A percentile compares a stretch with the other conserved stretches of the same genome.
Evolutionary conservation across 2,113 vertebrate genomes (phyloP).

Genomic region (Ictidomys tridecemlineatus): DNA sequence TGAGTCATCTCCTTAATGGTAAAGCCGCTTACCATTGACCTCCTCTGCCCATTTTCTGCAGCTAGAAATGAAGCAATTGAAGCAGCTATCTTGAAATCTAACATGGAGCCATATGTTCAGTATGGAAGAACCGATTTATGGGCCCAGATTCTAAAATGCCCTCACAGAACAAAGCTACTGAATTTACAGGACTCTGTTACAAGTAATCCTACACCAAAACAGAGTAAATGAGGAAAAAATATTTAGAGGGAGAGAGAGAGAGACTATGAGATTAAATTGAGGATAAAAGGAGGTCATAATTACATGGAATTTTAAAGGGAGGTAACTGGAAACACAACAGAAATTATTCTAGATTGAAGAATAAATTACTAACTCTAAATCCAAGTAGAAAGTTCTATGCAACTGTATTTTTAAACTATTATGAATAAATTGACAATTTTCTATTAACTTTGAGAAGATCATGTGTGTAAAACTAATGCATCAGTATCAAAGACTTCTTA

Average conservation of each 20-base stretch:
- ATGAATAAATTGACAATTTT: constrained; percentile 22
- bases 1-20: background rate
- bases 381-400: background rate
- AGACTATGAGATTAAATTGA: background rate
- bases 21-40: background rate
- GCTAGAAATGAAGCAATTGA: background rate
- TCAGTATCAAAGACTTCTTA: background rate
- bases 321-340: background rate
- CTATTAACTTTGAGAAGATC: background rate
- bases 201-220: background rate
- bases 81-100: background rate
- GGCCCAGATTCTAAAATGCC: background rate
- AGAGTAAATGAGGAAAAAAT: background rate
- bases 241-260: background rate
- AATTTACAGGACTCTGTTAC: background rate
- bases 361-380: background rate
- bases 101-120: background rate
- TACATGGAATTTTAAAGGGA: background rate
- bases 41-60: background rate
- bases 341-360: background rate
- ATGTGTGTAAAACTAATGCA: background rate
- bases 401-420: constrained; percentile 19
- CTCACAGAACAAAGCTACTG: background rate
- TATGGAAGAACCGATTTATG: background rate
- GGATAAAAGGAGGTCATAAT: background rate